Evolutionary conservation across 1,140 invertebrate genomes (phyloP).

Genomic region (Ceratoteleas bidentatus): DNA sequence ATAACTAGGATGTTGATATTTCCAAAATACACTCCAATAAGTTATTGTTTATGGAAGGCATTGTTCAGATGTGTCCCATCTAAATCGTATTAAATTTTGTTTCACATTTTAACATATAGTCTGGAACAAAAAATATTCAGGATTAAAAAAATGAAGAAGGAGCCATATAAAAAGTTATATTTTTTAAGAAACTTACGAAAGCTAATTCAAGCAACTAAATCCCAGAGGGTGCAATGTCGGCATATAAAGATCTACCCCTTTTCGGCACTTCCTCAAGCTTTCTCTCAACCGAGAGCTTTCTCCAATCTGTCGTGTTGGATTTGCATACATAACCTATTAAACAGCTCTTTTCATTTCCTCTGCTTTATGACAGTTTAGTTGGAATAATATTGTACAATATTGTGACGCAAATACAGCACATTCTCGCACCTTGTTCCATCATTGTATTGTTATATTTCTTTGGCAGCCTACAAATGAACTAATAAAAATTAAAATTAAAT

Average conservation of each 20-base stretch:
- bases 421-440: constrained; percentile 73
- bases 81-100: too few relatives aligned
- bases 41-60: too few relatives aligned
- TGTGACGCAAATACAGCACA: constrained; percentile 73
- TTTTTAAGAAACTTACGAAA: constrained; percentile 43
- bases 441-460: too few relatives aligned
- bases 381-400: constrained; percentile 81
- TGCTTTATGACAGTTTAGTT: constrained; percentile 82
- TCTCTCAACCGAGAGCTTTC: constrained; percentile 73
- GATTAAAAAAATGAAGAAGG: too few relatives aligned
- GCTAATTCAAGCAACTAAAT: constrained; percentile 69
- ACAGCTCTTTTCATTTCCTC: constrained; percentile 82
- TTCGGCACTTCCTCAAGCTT: constrained; percentile 75
- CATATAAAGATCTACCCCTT: constrained; percentile 74
- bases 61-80: too few relatives aligned
- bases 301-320: constrained; percentile 79
- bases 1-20: constrained; percentile 33
- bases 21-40: not conserved
- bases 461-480: too few relatives aligned
- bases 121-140: too few relatives aligned
- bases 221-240: constrained; percentile 63
- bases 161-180: constrained; percentile 29
- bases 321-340: constrained; percentile 83
- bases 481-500: too few relatives aligned
- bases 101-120: too few relatives aligned